A percentile compares a stretch with the other conserved stretches of the same genome.
phyloP scores from a whole-genome alignment of 2,888 invertebrate species.

The Troides helena region DNA sequence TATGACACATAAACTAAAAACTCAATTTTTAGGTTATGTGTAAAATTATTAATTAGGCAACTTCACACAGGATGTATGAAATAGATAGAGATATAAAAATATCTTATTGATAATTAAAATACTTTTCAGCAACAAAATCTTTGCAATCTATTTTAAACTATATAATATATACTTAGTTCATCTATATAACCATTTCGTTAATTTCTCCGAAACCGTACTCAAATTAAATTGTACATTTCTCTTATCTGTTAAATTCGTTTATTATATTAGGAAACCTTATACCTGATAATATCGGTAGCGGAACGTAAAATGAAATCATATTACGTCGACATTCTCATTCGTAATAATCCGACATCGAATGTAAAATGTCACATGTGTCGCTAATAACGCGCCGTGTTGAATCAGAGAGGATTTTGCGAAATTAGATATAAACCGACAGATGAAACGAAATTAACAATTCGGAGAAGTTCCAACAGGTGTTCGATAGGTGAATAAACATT shows the following conservation, averaged over 20 bases:
- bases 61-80: no score
- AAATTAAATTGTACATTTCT: background rate
- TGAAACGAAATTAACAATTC: background rate
- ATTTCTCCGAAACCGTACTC: background rate
- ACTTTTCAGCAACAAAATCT: no score
- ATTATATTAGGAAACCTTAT: background rate
- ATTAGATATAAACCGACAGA: background rate
- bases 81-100: no score
- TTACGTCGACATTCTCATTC: constrained; percentile 7
- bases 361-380: constrained; percentile 7
- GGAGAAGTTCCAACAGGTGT: background rate
- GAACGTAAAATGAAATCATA: constrained; percentile 2
- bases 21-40: no score
- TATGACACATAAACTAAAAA: no score
- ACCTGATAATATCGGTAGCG: background rate
- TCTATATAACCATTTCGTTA: no score
- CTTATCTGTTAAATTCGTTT: background rate
- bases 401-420: constrained; percentile 2
- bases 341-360: constrained; percentile 6
- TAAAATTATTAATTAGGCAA: no score
- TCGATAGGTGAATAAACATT: no score
- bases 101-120: no score
- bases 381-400: constrained; percentile 1
- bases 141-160: no score
- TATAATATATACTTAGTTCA: no score